Evolutionary conservation across 1,140 invertebrate genomes (phyloP).

Genomic region (Drosophila carrolli): DNA sequence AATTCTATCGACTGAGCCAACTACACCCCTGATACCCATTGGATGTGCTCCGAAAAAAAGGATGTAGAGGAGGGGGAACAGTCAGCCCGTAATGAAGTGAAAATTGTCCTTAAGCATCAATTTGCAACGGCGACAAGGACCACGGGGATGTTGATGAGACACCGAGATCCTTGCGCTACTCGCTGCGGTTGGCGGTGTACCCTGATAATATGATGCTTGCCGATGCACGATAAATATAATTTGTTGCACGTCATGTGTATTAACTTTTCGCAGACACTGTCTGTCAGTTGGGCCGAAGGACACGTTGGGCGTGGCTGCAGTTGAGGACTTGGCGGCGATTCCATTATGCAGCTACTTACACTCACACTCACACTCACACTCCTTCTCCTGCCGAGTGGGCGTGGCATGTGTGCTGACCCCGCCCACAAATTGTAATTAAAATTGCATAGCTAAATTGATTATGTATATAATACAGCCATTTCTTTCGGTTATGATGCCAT

Average conservation of each 20-base stretch:
- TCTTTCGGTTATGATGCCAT: slow-evolving; percentile 19
- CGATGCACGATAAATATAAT: slow-evolving; percentile 84
- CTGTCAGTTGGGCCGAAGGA: slow-evolving; percentile 24
- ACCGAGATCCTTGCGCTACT: slow-evolving; percentile 21
- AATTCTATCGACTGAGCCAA: not conserved
- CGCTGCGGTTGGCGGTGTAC: slow-evolving; percentile 49
- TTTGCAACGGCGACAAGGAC: slow-evolving; percentile 56
- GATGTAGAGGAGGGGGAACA: not conserved
- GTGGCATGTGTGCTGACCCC: slow-evolving; percentile 57
- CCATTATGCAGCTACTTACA: slow-evolving; percentile 72
- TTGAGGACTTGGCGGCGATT: slow-evolving; percentile 17
- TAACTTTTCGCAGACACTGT: slow-evolving; percentile 78
- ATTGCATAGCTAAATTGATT: slow-evolving; percentile 80
- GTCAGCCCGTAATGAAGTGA: slow-evolving; percentile 80
- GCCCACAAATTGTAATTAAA: slow-evolving; percentile 80
- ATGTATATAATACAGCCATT: slow-evolving; percentile 54
- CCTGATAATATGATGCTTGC: slow-evolving; percentile 81
- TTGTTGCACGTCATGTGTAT: slow-evolving; percentile 83
- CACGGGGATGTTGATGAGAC: slow-evolving; percentile 17
- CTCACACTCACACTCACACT: slow-evolving; percentile 4
- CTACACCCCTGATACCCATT: slow-evolving; percentile 41
- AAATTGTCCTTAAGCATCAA: slow-evolving; percentile 84
- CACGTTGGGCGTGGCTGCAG: slow-evolving; percentile 6
- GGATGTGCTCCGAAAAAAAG: slow-evolving; percentile 24
- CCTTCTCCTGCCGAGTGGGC: not conserved